A percentile compares a stretch with the other conserved stretches of the same genome.
Conservation (phyloP, 2,113 vertebrate species). For the Platycercus adscitus region DNA sequence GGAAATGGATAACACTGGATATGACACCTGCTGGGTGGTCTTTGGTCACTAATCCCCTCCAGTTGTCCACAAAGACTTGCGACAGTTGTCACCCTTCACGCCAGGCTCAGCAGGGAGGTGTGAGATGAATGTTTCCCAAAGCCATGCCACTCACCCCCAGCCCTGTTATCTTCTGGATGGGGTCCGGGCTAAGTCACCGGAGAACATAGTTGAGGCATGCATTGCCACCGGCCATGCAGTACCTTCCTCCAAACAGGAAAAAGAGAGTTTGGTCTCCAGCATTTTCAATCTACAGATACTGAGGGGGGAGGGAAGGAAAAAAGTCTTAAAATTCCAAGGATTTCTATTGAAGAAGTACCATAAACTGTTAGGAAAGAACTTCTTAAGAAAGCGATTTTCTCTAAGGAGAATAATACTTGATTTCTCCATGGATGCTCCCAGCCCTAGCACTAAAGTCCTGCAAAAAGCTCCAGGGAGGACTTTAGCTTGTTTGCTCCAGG, state of each 20-base stretch:
- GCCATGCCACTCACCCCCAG: not conserved
- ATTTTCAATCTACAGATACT: not conserved
- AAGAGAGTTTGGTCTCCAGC: not conserved
- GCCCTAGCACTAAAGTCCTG: not conserved
- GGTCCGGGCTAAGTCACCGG: not conserved
- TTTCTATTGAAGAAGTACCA: not conserved
- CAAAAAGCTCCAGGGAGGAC: not conserved
- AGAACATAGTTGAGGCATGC: not conserved
- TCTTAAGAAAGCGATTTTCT: not conserved
- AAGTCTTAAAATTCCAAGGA: not conserved
- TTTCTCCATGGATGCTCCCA: not conserved
- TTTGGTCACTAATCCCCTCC: slow-evolving; percentile 42
- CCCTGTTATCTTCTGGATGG: not conserved
- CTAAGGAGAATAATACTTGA: not conserved
- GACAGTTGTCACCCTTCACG: not conserved
- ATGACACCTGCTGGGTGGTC: not conserved
- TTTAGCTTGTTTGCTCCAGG: not conserved
- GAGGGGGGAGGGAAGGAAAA: accelerated
- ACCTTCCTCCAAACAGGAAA: not conserved
- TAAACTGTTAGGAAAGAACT: not conserved
- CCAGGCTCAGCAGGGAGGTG: slow-evolving; percentile 24
- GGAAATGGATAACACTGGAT: not conserved
- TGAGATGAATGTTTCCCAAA: not conserved
- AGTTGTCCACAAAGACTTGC: slow-evolving; percentile 21
- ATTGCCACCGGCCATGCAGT: not conserved